These are phyloP conservation scores for Sebastes itinus DNA, from an alignment of 2,797 vertebrate species.

Conservation along the genomic window DNA sequence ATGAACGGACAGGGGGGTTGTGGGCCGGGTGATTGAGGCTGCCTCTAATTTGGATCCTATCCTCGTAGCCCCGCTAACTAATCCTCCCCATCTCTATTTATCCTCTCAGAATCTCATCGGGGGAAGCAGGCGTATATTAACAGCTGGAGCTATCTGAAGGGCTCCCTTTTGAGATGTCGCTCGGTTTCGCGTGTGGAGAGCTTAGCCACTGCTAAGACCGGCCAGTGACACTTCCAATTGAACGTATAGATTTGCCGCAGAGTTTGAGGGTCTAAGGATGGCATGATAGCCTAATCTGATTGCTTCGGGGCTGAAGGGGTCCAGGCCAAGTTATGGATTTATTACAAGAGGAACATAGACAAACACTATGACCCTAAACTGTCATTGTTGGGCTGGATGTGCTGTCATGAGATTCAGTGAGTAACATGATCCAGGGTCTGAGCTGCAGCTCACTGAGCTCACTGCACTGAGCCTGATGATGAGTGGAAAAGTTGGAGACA, in stretches of 20 bases:
- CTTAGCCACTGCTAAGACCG: slow-evolving; percentile 63
- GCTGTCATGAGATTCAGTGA: slow-evolving; percentile 49
- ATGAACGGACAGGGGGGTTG: slow-evolving; percentile 37
- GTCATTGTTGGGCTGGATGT: slow-evolving; percentile 59
- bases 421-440: slow-evolving; percentile 62
- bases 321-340: slow-evolving; percentile 57
- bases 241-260: slow-evolving; percentile 73
- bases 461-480: not conserved
- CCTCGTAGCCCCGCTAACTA: slow-evolving; percentile 74
- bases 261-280: slow-evolving; percentile 61
- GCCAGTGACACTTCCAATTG: slow-evolving; percentile 72
- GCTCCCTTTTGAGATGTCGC: slow-evolving; percentile 71
- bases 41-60: slow-evolving; percentile 79
- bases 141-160: slow-evolving; percentile 74
- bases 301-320: slow-evolving; percentile 51
- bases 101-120: slow-evolving; percentile 79
- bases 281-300: slow-evolving; percentile 77
- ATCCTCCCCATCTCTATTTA: slow-evolving; percentile 82
- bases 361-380: slow-evolving; percentile 75
- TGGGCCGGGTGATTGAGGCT: slow-evolving; percentile 64
- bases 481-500: slow-evolving; percentile 33
- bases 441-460: slow-evolving; percentile 74
- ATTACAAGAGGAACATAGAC: slow-evolving; percentile 43
- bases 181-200: slow-evolving; percentile 56
- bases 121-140: slow-evolving; percentile 70